Base-by-base conservation (phyloP, 2,113 vertebrate species). In the Onychostoma macrolepis region DNA sequence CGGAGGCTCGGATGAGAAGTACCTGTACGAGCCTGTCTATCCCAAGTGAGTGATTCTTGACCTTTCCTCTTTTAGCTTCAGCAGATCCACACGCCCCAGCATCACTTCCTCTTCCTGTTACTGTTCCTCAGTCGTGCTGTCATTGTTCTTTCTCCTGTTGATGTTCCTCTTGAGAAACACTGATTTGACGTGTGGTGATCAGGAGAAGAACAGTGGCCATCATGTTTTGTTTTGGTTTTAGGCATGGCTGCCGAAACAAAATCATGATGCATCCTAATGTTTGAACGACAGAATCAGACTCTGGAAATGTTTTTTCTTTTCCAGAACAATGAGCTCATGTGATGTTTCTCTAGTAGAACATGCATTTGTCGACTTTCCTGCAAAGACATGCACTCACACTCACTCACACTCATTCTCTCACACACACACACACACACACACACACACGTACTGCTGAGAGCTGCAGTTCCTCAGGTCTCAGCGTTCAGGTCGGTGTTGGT, bases 21-120 rank as follows among this genome's bases (percentile, higher is more conserved):
- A 95, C 89, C 96, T 99, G 90, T 99, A 99, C 90, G 97, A 99
- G 87, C 97, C 98, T 2, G 83, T 98, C 77, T 99, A 97, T 95
- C 97, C 97, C 83, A 99, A 96, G 98, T 99, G 93, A 97, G 98
- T 94, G 82, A 75, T 84, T 76, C 53, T 30, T 65, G 50, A 36
- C 30, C 81, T 76, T 72, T 7, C 0, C n/a, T 10, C 24, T 8
- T 24, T 63, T 45, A 41, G 17, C 30, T n/a, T 10, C 2, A 33
- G 4, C 33, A 21, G 10, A 3, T 26, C 36, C 24, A 48, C 10
- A 61, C 43, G 15, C 77, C 43, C 38, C 17, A 69, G 17, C 50
- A 36, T n/a, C 30, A 58, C 50, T 11, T 78, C 53, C 53, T 58
- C 30, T 11, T 78, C 53, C 53, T 45, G 1, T 45, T 45, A 9